Evolutionary conservation across 2,113 vertebrate genomes (phyloP).

Genomic region (Connochaetes taurinus): DNA sequence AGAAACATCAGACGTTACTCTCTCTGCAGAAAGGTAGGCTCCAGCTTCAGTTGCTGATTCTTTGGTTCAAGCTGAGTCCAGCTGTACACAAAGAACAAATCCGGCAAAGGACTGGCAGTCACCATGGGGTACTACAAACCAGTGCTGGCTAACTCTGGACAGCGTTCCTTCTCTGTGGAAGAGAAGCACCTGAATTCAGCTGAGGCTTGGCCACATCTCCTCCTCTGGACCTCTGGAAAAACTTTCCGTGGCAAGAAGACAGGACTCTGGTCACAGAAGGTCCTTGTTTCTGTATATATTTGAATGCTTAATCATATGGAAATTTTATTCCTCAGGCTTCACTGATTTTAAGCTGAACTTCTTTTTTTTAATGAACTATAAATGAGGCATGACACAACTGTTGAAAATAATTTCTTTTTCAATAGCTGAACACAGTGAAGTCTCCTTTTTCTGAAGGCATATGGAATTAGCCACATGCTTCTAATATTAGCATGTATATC

Average conservation of each 20-base stretch:
- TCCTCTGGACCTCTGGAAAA: background rate
- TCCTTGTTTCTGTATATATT: background rate
- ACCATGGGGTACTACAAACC: background rate
- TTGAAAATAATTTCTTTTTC: constrained; percentile 25
- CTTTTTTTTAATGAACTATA: background rate
- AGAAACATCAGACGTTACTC: constrained; percentile 59
- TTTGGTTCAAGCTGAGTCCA: constrained; percentile 53
- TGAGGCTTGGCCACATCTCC: background rate
- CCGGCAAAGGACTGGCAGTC: constrained; percentile 36
- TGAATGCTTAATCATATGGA: background rate
- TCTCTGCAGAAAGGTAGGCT: constrained; percentile 46
- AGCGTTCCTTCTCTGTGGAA: background rate
- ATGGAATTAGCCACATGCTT: background rate
- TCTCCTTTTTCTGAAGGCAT: background rate
- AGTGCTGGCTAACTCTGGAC: background rate
- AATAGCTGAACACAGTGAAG: background rate
- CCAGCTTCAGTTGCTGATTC: constrained; percentile 11
- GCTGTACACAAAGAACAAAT: background rate
- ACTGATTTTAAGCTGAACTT: background rate
- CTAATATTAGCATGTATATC: background rate
- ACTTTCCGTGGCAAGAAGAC: background rate
- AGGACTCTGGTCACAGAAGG: background rate
- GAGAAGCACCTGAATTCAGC: background rate
- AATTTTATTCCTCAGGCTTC: constrained; percentile 2
- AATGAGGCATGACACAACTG: background rate